Conservation (phyloP, 2,797 vertebrate genomes). For the Psittacula echo region DNA sequence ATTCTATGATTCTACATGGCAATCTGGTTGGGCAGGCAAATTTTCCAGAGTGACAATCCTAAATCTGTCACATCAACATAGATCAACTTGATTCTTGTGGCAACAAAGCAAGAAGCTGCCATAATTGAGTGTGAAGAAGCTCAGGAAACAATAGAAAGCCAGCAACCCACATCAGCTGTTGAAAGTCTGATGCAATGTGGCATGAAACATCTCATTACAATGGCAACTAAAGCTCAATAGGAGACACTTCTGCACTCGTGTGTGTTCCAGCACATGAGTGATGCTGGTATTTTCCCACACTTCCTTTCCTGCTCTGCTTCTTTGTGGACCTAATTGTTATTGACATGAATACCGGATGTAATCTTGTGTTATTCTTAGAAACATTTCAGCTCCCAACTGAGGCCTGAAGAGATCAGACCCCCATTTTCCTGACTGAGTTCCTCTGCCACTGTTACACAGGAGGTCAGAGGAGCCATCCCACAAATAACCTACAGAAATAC, state of each 20-base stretch:
- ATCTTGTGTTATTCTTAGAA: slow-evolving; percentile 62
- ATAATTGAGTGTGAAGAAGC: not conserved
- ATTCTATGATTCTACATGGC: rapidly evolving
- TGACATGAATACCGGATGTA: slow-evolving; percentile 55
- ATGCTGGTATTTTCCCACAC: slow-evolving; percentile 69
- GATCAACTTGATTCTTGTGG: not conserved
- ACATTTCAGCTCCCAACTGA: slow-evolving; percentile 12
- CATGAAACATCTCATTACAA: not conserved
- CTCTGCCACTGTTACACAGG: not conserved
- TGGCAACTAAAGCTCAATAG: not conserved
- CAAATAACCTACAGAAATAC: slow-evolving; percentile 11
- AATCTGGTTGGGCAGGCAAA: not conserved
- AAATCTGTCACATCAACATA: not conserved
- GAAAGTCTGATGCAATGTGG: not conserved
- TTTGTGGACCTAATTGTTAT: slow-evolving; percentile 54
- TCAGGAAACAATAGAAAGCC: not conserved
- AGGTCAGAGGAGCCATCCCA: not conserved
- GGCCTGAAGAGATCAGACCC: slow-evolving; percentile 9
- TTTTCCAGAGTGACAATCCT: not conserved
- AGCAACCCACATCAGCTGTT: not conserved
- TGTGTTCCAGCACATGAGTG: not conserved
- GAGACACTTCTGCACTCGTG: not conserved
- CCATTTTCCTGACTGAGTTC: not conserved
- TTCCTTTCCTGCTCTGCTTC: slow-evolving; percentile 46
- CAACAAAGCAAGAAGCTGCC: not conserved